Base-by-base conservation (phyloP, 2,113 vertebrate genomes). In the Gymnorhina tibicen region DNA sequence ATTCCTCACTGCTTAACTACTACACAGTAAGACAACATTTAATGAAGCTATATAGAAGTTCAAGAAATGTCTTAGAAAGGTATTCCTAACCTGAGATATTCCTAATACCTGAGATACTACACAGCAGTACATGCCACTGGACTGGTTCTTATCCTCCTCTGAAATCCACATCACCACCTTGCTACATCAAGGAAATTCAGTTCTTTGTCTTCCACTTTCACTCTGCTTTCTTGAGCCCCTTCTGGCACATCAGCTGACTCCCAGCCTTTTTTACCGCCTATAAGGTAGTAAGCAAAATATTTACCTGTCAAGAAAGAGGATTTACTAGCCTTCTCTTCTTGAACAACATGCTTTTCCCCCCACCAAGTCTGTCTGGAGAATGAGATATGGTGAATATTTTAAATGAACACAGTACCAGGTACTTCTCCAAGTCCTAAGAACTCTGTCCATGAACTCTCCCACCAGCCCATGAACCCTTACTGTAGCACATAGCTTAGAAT, bases 201-300 rank as follows among this genome's bases (percentile, higher is more conserved):
- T 41, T 50, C 63, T 90, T 68, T 86, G 37, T 62, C 73, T 92
- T 86, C 39, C n/a, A 80, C 44, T 76, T 73, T 2, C 1, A 63
- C 66, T 49, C 53, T 32, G 23, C 53, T 73, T 85, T 91, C 75
- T 69, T 94, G 63, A 62, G 32, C 16, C 41, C 62, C 13, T 76
- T 88, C 66, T 82, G 60, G 50, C 6, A 1, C 14, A 91, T 22
- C 37, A 80, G 44, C 28, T 86, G 72, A 86, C 20, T 81, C 74
- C 12, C 55, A 92, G 52, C 6, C 23, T 86, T 63, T 93, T 81
- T 81, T 53, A 91, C 42, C 33, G 33, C 77, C 35, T 78, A 18
- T 30, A 83, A 94, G 26, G 60, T 6, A 84, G 62, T 7, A 76
- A 85, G 59, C 52, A 92, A 84, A 91, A 81, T 55, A 92, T 59